These are phyloP conservation scores for Ibidorhyncha struthersii DNA, from an alignment of 2,113 vertebrate species.

Conservation along the genomic window DNA sequence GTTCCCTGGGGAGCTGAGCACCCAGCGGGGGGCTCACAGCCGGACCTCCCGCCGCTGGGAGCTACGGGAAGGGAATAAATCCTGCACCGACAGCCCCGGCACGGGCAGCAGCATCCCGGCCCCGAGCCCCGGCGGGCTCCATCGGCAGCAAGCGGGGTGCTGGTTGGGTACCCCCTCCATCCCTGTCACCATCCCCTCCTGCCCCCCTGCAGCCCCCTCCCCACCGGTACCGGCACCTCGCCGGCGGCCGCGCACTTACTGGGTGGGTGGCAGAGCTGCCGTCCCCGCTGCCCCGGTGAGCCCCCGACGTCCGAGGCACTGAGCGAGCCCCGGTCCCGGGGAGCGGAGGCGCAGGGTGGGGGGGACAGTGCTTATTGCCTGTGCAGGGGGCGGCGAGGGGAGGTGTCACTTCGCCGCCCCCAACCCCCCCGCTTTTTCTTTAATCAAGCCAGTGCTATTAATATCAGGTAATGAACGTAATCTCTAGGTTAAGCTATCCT, in stretches of 20 bases:
- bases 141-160: neutral
- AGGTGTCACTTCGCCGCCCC: neutral
- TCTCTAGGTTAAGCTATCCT: slow-evolving; percentile 84
- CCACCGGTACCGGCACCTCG: rapidly evolving
- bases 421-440: slow-evolving; percentile 32
- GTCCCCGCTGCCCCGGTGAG: too few relatives aligned
- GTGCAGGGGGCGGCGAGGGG: neutral
- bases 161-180: neutral
- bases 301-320: neutral
- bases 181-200: neutral
- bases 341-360: rapidly evolving
- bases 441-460: slow-evolving; percentile 87
- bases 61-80: neutral
- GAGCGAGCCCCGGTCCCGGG: neutral
- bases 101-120: neutral
- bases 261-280: neutral
- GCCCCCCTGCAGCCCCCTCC: neutral
- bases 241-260: neutral
- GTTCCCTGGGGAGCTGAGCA: neutral
- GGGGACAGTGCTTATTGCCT: neutral
- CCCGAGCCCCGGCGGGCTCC: rapidly evolving
- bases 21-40: rapidly evolving
- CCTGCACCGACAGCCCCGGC: neutral
- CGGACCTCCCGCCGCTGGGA: rapidly evolving
- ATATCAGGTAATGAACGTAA: slow-evolving; percentile 87